Conservation (phyloP, 2,797 vertebrate species). For the Discoglossus pictus region DNA sequence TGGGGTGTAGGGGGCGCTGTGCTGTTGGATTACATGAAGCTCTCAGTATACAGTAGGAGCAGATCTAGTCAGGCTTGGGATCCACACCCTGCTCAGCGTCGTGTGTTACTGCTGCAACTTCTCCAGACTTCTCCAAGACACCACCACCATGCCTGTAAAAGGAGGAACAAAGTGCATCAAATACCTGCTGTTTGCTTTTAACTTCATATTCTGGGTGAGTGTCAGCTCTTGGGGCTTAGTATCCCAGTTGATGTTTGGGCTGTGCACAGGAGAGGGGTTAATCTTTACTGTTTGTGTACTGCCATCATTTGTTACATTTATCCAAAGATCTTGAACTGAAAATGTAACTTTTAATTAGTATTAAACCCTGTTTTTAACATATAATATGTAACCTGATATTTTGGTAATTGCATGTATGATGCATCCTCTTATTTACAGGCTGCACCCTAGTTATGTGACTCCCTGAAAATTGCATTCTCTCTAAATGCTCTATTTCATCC, state of each 20-base stretch:
- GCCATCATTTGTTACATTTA: too few species aligned
- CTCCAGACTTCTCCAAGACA: background rate
- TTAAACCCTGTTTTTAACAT: too few species aligned
- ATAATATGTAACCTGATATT: too few species aligned
- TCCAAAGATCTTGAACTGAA: too few species aligned
- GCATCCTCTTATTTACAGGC: too few species aligned
- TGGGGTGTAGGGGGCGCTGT: slow-evolving; percentile 36
- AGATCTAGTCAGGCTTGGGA: background rate
- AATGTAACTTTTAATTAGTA: too few species aligned
- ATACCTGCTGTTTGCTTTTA: slow-evolving; percentile 93
- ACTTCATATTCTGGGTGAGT: slow-evolving; percentile 96
- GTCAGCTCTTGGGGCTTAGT: background rate
- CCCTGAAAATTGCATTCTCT: too few species aligned
- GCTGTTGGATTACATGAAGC: slow-evolving; percentile 7
- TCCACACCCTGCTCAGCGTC: fast-evolving
- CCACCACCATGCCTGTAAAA: slow-evolving; percentile 80
- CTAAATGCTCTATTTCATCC: too few species aligned
- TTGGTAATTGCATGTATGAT: too few species aligned
- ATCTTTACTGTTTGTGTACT: too few species aligned
- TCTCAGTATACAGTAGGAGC: background rate
- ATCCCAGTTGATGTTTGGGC: background rate
- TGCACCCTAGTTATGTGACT: too few species aligned
- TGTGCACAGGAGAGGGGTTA: too few species aligned
- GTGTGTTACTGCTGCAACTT: fast-evolving
- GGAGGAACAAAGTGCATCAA: slow-evolving; percentile 94